Base-by-base conservation (phyloP, 2,113 vertebrate genomes). In the Cairina moschata region DNA sequence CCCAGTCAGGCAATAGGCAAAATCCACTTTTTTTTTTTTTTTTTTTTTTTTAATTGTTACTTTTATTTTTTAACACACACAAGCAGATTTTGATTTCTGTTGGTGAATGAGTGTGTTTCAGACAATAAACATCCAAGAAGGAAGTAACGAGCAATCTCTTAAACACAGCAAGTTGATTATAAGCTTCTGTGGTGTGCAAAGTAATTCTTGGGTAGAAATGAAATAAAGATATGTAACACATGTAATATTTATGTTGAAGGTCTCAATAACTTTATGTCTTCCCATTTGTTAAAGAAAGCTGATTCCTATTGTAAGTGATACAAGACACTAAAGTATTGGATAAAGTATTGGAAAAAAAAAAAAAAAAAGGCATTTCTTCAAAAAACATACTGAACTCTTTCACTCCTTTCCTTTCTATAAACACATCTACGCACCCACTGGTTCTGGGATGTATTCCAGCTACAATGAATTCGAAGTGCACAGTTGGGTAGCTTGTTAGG, bases 361-460 rank as follows among this genome's bases (percentile, higher is more conserved):
- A 85, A 90, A 76, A 40, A 90, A 48, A 44, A 83, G 79, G 52
- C 60, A 81, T 95, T 90, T 91, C 56, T 95, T 90, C 73, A 86
- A 68, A 72, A 94, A 90, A 71, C 80, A 72, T 91, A 54, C 79
- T 86, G 90, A 90, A 69, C 69, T 93, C 68, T 86, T 95, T 94
- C 88, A 91, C 85, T 93, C 65, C 56, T 93, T 88, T 83, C 52
- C 34, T 74, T 93, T 96, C 82, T 94, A 58, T 85, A 96, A 96
- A 93, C 83, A 81, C 68, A 56, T 91, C 76, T 86, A 81, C 71
- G 75, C 93, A 96, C 93, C 90, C 93, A 94, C 96, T 93, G 93
- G 11, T 96, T 96, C 95, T 94, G 95, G 96, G 95, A 96, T 88
- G 29, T 77, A 90, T 95, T 97, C 96, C 95, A 96, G 66, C 65